phyloP scores from a whole-genome alignment of 1,140 invertebrate genomes.

The Babylonia areolata region DNA sequence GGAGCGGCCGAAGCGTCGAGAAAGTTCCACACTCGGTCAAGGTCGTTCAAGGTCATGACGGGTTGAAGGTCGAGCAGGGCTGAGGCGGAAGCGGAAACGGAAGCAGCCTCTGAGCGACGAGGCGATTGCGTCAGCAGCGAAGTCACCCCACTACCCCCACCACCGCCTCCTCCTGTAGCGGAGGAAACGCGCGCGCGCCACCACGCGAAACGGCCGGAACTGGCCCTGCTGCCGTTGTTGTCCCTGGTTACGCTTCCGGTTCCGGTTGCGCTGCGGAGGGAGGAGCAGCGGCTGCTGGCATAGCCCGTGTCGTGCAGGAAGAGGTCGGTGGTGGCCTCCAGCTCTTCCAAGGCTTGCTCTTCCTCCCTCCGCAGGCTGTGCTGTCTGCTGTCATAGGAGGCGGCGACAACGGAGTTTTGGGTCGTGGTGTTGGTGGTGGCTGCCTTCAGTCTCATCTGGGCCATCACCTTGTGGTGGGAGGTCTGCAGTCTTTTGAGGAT shows the following conservation, averaged over 20 bases:
- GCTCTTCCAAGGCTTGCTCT: constrained; percentile 34
- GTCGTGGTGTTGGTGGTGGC: background rate
- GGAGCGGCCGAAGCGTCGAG: background rate
- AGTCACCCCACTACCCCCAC: too few species aligned
- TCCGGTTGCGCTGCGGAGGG: background rate
- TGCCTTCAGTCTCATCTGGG: background rate
- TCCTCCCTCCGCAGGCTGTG: constrained; percentile 20
- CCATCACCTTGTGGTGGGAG: constrained; percentile 17
- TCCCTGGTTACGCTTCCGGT: too few species aligned
- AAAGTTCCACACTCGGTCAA: background rate
- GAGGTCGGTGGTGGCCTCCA: constrained; percentile 29
- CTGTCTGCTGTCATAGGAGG: background rate
- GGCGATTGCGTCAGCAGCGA: too few species aligned
- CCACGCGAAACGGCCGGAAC: too few species aligned
- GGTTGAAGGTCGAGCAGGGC: background rate
- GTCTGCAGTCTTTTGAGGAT: constrained; percentile 14
- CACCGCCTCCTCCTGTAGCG: too few species aligned
- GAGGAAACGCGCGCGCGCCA: too few species aligned
- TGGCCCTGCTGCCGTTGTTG: too few species aligned
- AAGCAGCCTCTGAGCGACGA: too few species aligned
- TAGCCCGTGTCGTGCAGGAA: constrained; percentile 31
- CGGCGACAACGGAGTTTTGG: background rate
- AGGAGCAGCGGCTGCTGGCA: constrained; percentile 29
- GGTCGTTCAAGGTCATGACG: background rate
- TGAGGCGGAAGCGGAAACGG: too few species aligned